Evolutionary conservation across 2,797 vertebrate species (phyloP).

Genomic region (Heliangelus exortis): DNA sequence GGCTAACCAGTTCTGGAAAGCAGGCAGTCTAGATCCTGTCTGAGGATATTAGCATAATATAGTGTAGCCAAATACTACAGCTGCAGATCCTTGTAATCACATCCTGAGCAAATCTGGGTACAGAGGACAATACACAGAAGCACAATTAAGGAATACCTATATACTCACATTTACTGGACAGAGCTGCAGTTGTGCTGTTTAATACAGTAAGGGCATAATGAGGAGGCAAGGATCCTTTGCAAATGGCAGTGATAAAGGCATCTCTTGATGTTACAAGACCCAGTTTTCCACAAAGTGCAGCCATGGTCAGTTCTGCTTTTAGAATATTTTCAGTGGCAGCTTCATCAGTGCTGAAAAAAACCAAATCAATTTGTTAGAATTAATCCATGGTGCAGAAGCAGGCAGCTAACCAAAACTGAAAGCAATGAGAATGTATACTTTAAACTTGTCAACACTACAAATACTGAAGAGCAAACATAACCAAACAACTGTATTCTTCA

Average conservation of each 20-base stretch:
- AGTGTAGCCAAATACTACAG: not conserved
- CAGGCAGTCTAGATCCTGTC: not conserved
- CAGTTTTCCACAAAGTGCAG: constrained; percentile 93
- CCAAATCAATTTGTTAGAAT: constrained; percentile 24
- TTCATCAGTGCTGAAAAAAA: constrained; percentile 91
- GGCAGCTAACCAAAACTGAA: not conserved
- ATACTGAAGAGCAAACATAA: constrained; percentile 9
- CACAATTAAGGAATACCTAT: not conserved
- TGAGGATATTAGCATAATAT: not conserved
- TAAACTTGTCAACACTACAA: not conserved
- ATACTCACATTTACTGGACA: constrained; percentile 90
- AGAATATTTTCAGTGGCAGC: constrained; percentile 97
- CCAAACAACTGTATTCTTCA: not conserved
- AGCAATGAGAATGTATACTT: not conserved
- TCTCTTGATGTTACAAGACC: constrained; percentile 95
- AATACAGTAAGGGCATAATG: constrained; percentile 96
- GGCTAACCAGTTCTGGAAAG: not conserved
- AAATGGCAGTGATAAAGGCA: constrained; percentile 98
- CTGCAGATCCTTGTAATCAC: not conserved
- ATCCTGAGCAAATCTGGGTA: not conserved
- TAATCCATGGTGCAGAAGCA: not conserved
- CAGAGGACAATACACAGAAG: not conserved
- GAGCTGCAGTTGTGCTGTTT: constrained; percentile 84
- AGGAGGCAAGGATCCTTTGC: constrained; percentile 96
- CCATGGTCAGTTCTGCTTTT: constrained; percentile 96